A percentile compares a stretch with the other conserved stretches of the same genome.
phyloP scores from a whole-genome alignment of 2,888 invertebrate species.

The Iphiclides podalirius region DNA sequence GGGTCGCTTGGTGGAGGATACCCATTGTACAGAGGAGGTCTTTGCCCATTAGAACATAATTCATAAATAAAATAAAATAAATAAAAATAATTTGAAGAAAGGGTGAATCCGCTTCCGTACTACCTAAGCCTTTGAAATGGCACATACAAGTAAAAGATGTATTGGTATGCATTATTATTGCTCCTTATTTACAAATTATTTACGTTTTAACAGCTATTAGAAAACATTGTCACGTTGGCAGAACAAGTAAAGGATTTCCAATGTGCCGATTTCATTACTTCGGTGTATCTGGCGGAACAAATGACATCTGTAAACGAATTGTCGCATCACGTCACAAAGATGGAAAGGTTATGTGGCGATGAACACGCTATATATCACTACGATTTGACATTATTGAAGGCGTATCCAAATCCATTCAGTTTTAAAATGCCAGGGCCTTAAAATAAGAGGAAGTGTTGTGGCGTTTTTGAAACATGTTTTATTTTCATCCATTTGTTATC shows the following conservation, averaged over 20 bases:
- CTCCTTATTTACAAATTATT: too few species aligned
- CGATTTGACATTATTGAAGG: slow-evolving; percentile 38
- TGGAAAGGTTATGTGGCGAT: slow-evolving; percentile 34
- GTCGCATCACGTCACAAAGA: slow-evolving; percentile 37
- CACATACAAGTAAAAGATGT: too few species aligned
- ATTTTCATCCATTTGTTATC: too few species aligned
- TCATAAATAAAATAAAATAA: too few species aligned
- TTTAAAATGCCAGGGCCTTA: slow-evolving; percentile 20
- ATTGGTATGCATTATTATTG: too few species aligned
- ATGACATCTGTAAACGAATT: slow-evolving; percentile 43
- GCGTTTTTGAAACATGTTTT: too few species aligned
- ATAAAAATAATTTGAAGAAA: too few species aligned
- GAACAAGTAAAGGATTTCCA: slow-evolving; percentile 44
- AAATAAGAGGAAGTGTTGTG: slow-evolving; percentile 24
- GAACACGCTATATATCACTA: slow-evolving; percentile 40
- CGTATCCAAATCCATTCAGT: slow-evolving; percentile 18
- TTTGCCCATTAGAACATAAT: too few species aligned
- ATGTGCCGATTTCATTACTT: slow-evolving; percentile 44
- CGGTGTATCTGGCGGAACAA: slow-evolving; percentile 43
- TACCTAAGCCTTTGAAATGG: too few species aligned
- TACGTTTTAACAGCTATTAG: slow-evolving; percentile 37
- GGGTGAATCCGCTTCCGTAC: too few species aligned
- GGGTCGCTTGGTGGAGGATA: too few species aligned
- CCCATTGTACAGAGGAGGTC: too few species aligned
- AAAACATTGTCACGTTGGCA: slow-evolving; percentile 37